phyloP scores from a whole-genome alignment of 2,113 vertebrate genomes.

The Xenus cinereus region DNA sequence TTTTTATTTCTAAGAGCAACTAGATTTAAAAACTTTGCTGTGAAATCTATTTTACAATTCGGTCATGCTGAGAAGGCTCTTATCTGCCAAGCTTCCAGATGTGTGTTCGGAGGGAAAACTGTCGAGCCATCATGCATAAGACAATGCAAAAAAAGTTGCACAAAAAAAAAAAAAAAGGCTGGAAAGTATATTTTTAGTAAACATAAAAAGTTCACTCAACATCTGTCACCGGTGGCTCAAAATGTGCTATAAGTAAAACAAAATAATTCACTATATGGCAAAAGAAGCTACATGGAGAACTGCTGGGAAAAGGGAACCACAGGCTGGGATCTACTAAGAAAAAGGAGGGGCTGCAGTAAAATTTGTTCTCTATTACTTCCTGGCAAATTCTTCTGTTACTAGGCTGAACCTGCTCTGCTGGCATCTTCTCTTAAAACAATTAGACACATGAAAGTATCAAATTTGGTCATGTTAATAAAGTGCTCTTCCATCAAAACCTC shows the following conservation, averaged over 20 bases:
- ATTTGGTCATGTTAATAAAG: not conserved
- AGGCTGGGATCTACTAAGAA: not conserved
- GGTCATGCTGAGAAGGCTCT: not conserved
- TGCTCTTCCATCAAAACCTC: not conserved
- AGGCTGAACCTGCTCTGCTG: not conserved
- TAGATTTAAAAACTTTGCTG: not conserved
- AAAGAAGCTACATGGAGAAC: not conserved
- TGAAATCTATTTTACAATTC: not conserved
- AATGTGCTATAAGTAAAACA: not conserved
- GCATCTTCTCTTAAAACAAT: not conserved
- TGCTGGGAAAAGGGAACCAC: not conserved
- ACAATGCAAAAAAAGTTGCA: not conserved
- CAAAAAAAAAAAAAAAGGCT: not conserved
- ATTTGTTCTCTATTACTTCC: not conserved
- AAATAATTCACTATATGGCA: not conserved
- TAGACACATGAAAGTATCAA: not conserved
- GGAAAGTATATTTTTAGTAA: not conserved
- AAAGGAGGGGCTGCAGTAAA: not conserved
- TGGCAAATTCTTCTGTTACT: not conserved
- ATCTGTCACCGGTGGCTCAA: not conserved
- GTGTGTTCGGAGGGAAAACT: not conserved
- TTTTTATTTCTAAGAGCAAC: not conserved
- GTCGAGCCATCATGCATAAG: not conserved
- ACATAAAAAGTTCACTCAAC: not conserved
- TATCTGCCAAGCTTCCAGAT: not conserved